These are phyloP conservation scores for Pardalotus punctatus DNA, from an alignment of 2,113 vertebrate genomes.

Conservation along the genomic window DNA sequence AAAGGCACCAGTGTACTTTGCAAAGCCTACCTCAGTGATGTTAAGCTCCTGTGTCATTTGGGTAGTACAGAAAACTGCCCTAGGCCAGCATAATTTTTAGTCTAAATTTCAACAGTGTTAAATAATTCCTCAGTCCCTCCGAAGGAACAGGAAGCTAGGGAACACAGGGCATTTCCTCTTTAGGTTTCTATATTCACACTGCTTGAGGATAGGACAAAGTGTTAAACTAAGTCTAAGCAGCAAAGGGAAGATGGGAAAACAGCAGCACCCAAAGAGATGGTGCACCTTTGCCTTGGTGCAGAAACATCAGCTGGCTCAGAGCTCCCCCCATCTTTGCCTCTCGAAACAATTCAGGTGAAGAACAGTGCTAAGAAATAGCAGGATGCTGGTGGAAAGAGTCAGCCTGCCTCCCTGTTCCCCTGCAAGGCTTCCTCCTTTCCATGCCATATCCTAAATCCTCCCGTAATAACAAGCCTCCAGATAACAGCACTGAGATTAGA, in stretches of 20 bases:
- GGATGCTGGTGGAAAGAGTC: not conserved
- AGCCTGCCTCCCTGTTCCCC: not conserved
- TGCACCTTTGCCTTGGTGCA: not conserved
- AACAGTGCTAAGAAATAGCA: not conserved
- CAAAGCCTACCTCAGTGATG: not conserved
- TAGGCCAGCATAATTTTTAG: not conserved
- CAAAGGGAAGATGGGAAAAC: not conserved
- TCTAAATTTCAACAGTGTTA: constrained; percentile 11
- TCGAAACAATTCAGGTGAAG: not conserved
- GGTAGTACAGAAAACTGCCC: not conserved
- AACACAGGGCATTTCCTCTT: not conserved
- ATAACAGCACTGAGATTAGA: not conserved
- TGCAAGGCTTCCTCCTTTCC: not conserved
- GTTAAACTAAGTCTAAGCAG: not conserved
- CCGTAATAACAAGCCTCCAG: not conserved
- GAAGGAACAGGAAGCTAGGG: not conserved
- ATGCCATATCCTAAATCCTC: not conserved
- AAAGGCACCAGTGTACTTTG: not conserved
- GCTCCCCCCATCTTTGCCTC: not conserved
- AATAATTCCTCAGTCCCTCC: not conserved
- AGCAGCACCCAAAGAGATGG: not conserved
- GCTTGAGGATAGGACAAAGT: not conserved
- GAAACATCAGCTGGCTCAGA: not conserved
- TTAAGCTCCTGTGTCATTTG: not conserved
- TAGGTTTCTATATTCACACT: not conserved